Evolutionary conservation across 2,797 vertebrate species (phyloP), one percentile per base, ranked within the genome.

Genomic region (Artibeus lituratus): DNA sequence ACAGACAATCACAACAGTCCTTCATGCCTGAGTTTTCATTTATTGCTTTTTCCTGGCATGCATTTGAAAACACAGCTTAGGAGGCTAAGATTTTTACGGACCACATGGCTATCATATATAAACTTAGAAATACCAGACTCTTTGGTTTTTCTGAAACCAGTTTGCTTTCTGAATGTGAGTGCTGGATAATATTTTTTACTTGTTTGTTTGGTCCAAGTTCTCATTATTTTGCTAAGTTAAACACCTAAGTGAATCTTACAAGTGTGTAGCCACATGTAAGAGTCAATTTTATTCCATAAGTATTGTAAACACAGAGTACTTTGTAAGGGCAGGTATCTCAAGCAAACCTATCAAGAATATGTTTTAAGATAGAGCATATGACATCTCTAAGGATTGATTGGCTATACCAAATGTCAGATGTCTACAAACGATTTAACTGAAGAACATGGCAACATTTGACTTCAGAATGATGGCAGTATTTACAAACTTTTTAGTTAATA

Each of bases 191-290:
- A 91, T 42, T 29, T 73, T 81, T 69, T 42, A 32, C 76, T 91
- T 82, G 35, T 73, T 94, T 65, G 3, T 47, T 65, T 80, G 53
- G 65, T n/a, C 21, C 57, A 44, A 49, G 44, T 91, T 82, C 74
- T 96, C 24, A 97, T 49, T n/a, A 42, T 78, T 59, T 73, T 78
- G 18, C 19, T 85, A 81, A 92, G 59, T 91, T 83, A 89, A 88
- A 83, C 11, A 82, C 7, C 59, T 78, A 77, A 29, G 2, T 91
- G 85, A 95, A 80, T 87, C 55, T 59, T 65, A 76, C 7, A 90
- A 69, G 12, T 2, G 5, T 1, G 26, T 14, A 32, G 0, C 1
- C 78, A 86, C 21, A 87, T 67, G 80, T n/a, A 76, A 86, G 29
- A 86, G 69, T 74, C 22, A 59, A 74, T 69, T 80, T 12, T 92